phyloP scores from a whole-genome alignment of 2,888 invertebrate species.

The Baronia brevicornis region DNA sequence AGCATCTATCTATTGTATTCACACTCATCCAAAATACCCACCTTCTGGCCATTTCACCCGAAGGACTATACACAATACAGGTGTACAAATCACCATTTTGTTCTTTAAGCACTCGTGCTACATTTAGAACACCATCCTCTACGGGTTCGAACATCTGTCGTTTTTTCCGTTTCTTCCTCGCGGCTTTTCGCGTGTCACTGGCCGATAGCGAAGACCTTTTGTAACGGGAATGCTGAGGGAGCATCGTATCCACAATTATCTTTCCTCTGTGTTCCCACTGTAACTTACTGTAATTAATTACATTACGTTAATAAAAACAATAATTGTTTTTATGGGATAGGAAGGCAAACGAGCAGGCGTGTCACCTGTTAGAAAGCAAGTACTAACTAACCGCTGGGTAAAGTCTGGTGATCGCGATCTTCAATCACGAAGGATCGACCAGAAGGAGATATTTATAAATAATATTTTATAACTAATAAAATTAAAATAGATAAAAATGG shows the following conservation, averaged over 20 bases:
- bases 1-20: no score
- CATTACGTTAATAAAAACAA: constrained; percentile 1
- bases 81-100: constrained; percentile 86
- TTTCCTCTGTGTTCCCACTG: constrained; percentile 69
- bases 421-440: no score
- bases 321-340: neutral
- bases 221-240: constrained; percentile 53
- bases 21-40: no score
- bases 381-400: no score
- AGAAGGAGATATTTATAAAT: no score
- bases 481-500: no score
- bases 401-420: no score
- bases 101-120: constrained; percentile 75
- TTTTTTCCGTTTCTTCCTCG: constrained; percentile 42
- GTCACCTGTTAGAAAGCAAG: no score
- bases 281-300: constrained; percentile 40
- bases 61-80: constrained; percentile 85
- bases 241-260: constrained; percentile 43
- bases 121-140: constrained; percentile 75
- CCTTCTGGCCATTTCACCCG: constrained; percentile 84
- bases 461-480: no score
- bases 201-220: constrained; percentile 37
- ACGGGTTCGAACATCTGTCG: constrained; percentile 50
- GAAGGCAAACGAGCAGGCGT: no score
- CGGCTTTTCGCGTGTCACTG: constrained; percentile 20